phyloP scores from a whole-genome alignment of 2,113 vertebrate species.

The Pristiophorus japonicus region DNA sequence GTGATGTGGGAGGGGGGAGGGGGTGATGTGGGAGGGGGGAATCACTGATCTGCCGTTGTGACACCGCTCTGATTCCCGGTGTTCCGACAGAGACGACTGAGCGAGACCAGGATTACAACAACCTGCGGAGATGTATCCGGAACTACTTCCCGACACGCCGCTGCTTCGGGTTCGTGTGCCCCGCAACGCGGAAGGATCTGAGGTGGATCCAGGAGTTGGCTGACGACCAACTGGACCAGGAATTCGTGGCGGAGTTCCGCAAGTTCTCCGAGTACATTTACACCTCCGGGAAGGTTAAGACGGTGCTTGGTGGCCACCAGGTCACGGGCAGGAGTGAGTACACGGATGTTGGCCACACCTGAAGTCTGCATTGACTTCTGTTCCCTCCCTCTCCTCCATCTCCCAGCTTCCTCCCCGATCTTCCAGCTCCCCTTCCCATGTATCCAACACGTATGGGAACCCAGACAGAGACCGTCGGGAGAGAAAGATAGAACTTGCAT shows the following conservation, averaged over 20 bases:
- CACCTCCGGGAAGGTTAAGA: not conserved
- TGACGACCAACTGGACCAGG: conserved; percentile 48
- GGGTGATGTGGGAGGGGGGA: too few species aligned
- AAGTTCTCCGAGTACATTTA: not conserved
- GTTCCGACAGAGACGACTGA: conserved; percentile 38
- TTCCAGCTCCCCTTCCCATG: too few species aligned
- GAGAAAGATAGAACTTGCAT: too few species aligned
- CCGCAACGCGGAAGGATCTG: conserved; percentile 64
- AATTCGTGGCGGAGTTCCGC: not conserved
- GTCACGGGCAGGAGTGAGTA: not conserved
- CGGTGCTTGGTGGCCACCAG: not conserved
- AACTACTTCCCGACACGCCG: conserved; percentile 49
- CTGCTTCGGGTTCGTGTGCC: conserved; percentile 53
- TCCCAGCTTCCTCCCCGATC: too few species aligned
- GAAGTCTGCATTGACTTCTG: too few species aligned
- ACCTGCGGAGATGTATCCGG: conserved; percentile 52
- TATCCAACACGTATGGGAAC: too few species aligned
- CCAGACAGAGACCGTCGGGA: too few species aligned
- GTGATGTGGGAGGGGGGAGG: too few species aligned
- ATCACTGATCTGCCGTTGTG: too few species aligned
- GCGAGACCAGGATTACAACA: conserved; percentile 50
- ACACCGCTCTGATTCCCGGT: too few species aligned
- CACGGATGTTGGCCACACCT: too few species aligned
- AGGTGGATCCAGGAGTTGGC: conserved; percentile 60
- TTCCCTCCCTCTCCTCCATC: not conserved